Percentiles rank a stretch among this genome's conserved stretches.
These are phyloP conservation scores for Pelodytes ibericus DNA, from an alignment of 2,797 vertebrate genomes.

Conservation along the genomic window DNA sequence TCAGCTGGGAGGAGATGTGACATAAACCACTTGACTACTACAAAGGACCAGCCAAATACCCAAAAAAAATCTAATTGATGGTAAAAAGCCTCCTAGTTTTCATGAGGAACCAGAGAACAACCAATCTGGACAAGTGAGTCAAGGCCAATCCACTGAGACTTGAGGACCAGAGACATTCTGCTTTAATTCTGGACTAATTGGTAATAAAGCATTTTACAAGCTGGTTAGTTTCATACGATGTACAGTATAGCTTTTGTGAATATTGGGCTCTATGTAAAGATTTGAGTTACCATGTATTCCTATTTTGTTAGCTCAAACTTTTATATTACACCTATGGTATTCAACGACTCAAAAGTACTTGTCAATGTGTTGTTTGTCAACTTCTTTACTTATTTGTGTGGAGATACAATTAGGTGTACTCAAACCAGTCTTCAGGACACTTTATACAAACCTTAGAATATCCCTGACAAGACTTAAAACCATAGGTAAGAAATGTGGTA, in stretches of 20 bases:
- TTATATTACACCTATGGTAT: no score
- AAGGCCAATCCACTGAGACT: neutral
- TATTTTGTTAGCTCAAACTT: no score
- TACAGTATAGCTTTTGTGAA: no score
- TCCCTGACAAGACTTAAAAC: no score
- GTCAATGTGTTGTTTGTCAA: no score
- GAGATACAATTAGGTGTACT: neutral
- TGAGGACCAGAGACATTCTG: neutral
- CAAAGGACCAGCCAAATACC: conserved; percentile 33
- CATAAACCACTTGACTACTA: conserved; percentile 46
- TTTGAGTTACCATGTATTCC: no score
- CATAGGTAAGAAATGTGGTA: no score
- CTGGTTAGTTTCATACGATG: neutral
- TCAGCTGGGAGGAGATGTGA: conserved; percentile 34
- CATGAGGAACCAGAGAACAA: neutral
- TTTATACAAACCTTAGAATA: neutral
- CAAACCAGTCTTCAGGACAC: neutral
- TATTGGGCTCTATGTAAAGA: no score
- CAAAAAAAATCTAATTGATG: neutral
- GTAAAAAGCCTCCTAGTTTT: neutral
- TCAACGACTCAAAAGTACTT: no score
- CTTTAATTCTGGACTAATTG: neutral
- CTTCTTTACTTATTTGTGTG: no score
- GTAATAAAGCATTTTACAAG: neutral
- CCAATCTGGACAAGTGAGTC: neutral